Conservation (phyloP, 2,888 invertebrate genomes). For the Pristionchus exspectatus region DNA sequence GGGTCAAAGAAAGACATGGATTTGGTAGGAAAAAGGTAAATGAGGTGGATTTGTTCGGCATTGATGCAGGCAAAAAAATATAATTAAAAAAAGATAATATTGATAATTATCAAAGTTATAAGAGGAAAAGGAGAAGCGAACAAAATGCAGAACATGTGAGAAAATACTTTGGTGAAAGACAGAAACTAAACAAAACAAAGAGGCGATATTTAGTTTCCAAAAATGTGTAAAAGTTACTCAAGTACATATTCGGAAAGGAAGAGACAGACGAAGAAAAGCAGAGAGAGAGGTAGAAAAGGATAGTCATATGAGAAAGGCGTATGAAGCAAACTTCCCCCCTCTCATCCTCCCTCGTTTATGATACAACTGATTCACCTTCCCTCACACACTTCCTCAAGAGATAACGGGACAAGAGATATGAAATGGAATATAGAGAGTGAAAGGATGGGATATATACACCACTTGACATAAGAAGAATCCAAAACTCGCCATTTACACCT, state of each 20-base stretch:
- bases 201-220: too few species aligned
- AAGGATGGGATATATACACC: not conserved
- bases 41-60: not conserved
- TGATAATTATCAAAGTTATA: not conserved
- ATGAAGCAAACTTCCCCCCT: not conserved
- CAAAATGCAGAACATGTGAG: not conserved
- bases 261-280: not conserved
- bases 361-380: not conserved
- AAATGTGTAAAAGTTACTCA: too few species aligned
- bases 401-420: not conserved
- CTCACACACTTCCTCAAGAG: constrained; percentile 34
- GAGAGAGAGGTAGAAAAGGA: not conserved
- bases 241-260: not conserved
- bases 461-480: not conserved
- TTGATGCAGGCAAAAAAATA: not conserved
- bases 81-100: not conserved
- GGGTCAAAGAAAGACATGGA: not conserved
- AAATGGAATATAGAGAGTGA: not conserved
- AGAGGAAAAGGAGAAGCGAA: not conserved
- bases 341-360: not conserved
- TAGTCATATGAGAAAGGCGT: not conserved
- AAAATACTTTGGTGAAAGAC: not conserved
- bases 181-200: not conserved
- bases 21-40: too few species aligned
- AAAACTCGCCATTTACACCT: not conserved